Evolutionary conservation across 1,140 invertebrate genomes (phyloP).

Genomic region (Berghia stephanieae): DNA sequence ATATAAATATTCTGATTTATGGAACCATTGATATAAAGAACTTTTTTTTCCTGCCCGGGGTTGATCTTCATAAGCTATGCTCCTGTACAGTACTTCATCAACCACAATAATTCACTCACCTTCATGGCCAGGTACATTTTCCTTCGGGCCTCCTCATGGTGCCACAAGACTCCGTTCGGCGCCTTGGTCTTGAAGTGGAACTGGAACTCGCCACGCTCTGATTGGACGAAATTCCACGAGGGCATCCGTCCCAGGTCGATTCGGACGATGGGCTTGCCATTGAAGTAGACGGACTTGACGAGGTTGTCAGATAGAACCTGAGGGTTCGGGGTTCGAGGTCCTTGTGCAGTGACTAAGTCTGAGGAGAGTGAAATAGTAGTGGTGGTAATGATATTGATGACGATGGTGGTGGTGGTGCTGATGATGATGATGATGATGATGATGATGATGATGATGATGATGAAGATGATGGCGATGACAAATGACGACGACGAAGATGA

Average conservation of each 20-base stretch:
- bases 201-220: slow-evolving; percentile 44
- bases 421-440: background rate
- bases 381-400: background rate
- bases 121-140: slow-evolving; percentile 53
- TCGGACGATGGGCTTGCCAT: slow-evolving; percentile 42
- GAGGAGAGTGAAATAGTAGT: slow-evolving; percentile 9
- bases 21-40: too few relatives aligned
- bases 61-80: too few relatives aligned
- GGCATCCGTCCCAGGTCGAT: slow-evolving; percentile 42
- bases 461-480: too few relatives aligned
- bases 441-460: background rate
- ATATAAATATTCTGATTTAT: too few relatives aligned
- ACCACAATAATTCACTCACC: slow-evolving; percentile 35
- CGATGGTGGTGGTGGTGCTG: too few relatives aligned
- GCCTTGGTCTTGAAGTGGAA: slow-evolving; percentile 52
- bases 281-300: slow-evolving; percentile 42
- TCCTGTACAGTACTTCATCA: too few relatives aligned
- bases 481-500: too few relatives aligned
- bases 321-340: background rate
- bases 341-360: slow-evolving; percentile 18
- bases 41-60: too few relatives aligned
- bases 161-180: slow-evolving; percentile 55
- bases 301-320: background rate
- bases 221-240: slow-evolving; percentile 31
- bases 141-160: slow-evolving; percentile 36